These are phyloP conservation scores for Eulemur macaco DNA, from an alignment of 2,113 vertebrate species.

Conservation along the genomic window DNA sequence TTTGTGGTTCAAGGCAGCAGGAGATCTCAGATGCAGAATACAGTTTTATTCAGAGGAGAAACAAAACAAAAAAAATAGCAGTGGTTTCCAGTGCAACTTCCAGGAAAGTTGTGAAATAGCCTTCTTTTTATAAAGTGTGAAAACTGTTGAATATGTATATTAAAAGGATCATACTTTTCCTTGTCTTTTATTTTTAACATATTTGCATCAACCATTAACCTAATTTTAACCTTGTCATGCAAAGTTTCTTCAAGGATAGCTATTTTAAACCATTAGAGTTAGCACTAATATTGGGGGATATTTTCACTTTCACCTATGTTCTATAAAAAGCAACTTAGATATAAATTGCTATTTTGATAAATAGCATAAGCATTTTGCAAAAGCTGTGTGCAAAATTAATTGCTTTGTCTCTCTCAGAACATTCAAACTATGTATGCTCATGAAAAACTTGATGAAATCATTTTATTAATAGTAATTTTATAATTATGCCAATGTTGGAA, in stretches of 20 bases:
- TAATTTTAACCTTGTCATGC: constrained; percentile 41
- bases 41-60: background rate
- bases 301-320: background rate
- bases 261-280: constrained; percentile 43
- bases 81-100: constrained; percentile 1
- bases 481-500: background rate
- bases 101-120: constrained; percentile 44
- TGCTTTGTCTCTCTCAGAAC: background rate
- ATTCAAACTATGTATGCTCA: background rate
- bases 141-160: constrained; percentile 43
- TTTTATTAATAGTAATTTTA: background rate
- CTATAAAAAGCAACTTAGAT: constrained; percentile 16
- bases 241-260: background rate
- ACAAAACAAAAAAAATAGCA: background rate
- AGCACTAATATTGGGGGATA: background rate
- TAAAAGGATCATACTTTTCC: constrained; percentile 16
- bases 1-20: background rate
- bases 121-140: constrained; percentile 49
- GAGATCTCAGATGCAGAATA: background rate
- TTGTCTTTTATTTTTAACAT: constrained; percentile 54
- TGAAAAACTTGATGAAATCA: constrained; percentile 16
- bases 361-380: background rate
- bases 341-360: constrained; percentile 27
- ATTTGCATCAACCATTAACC: constrained; percentile 21
- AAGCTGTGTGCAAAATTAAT: constrained; percentile 1